Conservation (phyloP, 2,797 vertebrate species). For the Leptatherina wallacei region DNA sequence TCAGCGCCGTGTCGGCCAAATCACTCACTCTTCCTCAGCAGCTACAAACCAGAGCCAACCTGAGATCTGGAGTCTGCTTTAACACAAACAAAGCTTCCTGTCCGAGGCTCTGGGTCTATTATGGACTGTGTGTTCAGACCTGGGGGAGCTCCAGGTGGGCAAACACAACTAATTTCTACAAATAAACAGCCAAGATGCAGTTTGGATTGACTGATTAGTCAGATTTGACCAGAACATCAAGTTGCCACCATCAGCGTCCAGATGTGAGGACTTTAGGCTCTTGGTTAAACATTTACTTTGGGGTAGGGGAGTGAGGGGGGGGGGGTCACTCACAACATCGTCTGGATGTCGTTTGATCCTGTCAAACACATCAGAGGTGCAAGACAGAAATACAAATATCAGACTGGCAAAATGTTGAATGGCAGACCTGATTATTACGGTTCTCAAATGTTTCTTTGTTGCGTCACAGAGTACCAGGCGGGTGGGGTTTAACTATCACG, state of each 20-base stretch:
- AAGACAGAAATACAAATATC: conserved; percentile 16
- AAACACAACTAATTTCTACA: conserved; percentile 80
- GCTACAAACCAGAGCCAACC: conserved; percentile 14
- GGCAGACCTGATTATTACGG: conserved; percentile 7
- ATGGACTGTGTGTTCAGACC: conserved; percentile 30
- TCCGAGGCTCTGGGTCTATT: conserved; percentile 36
- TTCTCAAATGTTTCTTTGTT: conserved; percentile 14
- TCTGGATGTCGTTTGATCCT: conserved; percentile 56
- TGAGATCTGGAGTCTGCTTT: conserved; percentile 21
- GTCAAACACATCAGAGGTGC: conserved; percentile 56
- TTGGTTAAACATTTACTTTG: conserved; percentile 76
- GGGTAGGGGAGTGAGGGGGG: background rate
- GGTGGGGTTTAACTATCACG: background rate
- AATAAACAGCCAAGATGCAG: conserved; percentile 76
- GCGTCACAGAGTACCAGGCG: background rate
- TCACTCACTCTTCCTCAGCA: conserved; percentile 22
- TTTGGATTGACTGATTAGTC: conserved; percentile 67
- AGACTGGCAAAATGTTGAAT: conserved; percentile 5
- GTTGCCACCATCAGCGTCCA: conserved; percentile 41
- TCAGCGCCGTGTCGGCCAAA: conserved; percentile 44
- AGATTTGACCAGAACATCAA: conserved; percentile 44
- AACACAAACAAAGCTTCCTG: conserved; percentile 72
- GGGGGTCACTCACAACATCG: conserved; percentile 17
- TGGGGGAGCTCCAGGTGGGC: conserved; percentile 74
- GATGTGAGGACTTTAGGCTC: conserved; percentile 60